Percentiles rank a stretch among this genome's conserved stretches.
Evolutionary conservation across 2,113 vertebrate species (phyloP).

Genomic region (Podilymbus podiceps): DNA sequence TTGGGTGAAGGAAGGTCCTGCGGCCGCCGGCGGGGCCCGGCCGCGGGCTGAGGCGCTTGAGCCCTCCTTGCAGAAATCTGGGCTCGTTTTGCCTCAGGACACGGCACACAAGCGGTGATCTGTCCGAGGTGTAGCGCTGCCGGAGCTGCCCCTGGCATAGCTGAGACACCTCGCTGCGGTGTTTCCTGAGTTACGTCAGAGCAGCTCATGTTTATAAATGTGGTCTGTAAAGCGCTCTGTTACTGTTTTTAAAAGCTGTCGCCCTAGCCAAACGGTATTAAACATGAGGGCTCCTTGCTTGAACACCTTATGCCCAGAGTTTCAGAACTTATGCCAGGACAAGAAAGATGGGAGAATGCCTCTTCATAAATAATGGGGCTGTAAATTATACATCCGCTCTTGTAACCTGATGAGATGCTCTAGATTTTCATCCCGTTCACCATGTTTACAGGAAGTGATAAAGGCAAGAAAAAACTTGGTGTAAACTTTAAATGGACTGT

Average conservation of each 20-base stretch:
- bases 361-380: neutral
- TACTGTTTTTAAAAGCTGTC: fast-evolving
- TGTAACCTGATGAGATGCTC: neutral
- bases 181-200: fast-evolving
- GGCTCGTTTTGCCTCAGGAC: too few relatives aligned
- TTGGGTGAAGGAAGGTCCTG: neutral
- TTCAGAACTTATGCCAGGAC: neutral
- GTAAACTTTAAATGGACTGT: neutral
- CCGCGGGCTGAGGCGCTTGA: neutral
- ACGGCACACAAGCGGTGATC: fast-evolving
- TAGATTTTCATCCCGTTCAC: neutral
- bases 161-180: fast-evolving
- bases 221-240: neutral
- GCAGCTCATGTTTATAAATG: fast-evolving
- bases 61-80: fast-evolving
- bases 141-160: fast-evolving
- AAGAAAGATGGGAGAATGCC: neutral
- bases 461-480: neutral
- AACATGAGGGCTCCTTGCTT: neutral
- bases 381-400: neutral
- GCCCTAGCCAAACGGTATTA: neutral
- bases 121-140: fast-evolving
- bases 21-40: too few relatives aligned
- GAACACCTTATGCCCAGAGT: too few relatives aligned
- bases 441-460: neutral